phyloP scores from a whole-genome alignment of 2,113 vertebrate genomes.

The Eidolon helvum region DNA sequence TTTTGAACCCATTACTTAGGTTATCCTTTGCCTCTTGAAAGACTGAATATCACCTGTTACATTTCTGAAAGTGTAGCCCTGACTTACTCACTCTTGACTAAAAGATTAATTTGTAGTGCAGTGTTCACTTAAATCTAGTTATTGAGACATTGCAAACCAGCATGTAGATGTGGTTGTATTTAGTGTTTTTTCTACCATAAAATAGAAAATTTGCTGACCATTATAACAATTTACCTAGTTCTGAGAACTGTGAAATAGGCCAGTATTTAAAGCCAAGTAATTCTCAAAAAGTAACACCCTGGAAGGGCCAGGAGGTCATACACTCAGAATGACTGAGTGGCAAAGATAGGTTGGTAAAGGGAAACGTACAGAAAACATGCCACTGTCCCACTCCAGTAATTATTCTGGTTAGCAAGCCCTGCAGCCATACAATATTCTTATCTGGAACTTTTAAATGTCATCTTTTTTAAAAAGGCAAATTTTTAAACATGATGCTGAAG shows the following conservation, averaged over 20 bases:
- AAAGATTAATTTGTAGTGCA: not conserved
- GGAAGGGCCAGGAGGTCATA: not conserved
- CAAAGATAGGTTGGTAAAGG: not conserved
- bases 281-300: not conserved
- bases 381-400: not conserved
- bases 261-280: conserved; percentile 41
- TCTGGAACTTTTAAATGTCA: not conserved
- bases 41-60: not conserved
- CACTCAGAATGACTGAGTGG: not conserved
- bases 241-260: not conserved
- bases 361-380: not conserved
- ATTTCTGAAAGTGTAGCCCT: not conserved
- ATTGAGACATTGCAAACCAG: not conserved
- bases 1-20: not conserved
- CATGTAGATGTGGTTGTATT: not conserved
- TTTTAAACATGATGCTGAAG: not conserved
- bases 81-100: not conserved
- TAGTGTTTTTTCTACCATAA: not conserved
- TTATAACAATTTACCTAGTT: not conserved
- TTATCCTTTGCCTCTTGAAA: conserved; percentile 32
- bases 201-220: conserved; percentile 29
- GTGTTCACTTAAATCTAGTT: conserved; percentile 12
- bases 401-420: not conserved
- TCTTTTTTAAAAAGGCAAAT: not conserved
- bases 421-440: not conserved